Base-by-base conservation (phyloP, 2,113 vertebrate species). In the Butorides virescens region DNA sequence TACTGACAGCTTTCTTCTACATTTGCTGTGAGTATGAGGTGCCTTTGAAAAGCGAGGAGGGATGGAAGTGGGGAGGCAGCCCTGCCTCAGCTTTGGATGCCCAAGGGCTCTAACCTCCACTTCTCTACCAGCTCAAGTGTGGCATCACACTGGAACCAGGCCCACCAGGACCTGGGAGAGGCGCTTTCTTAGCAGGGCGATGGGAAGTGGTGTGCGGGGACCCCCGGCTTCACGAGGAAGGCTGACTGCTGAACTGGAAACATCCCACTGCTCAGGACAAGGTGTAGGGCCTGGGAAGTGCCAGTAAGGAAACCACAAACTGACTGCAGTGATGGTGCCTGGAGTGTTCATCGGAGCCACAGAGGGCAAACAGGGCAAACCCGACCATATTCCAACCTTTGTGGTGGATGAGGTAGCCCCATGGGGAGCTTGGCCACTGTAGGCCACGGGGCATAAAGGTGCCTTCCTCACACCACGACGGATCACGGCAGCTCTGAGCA, bases 391-490 rank as follows among this genome's bases (percentile, higher is more conserved):
- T 32, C 49, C n/a, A 61, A 3, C 2, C 1, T 67, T 73, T n/a
- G n/a, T 39, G 17, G 30, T 59, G 37, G 46, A 55, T 66, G 25
- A 53, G 21, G 34, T 39, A 81, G 61, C n/a, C 22, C 17, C n/a
- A 7, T 1, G 1, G 16, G 53, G 37, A 80, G n/a, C 39, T 49
- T 55, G 78, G 44, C 65, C 0, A 0, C 19, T 25, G 36, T 44
- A 44, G 29, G 36, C 13, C 76, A 50, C 3, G 15, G 36, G 37
- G 34, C 21, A 53, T 52, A 66, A 47, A 59, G 19, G 10, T 74
- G 52, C 7, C 34, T 25, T 46, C 44, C 46, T 67, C 29, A 46
- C 39, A 73, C 37, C 46, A 13, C 0, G 2, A 39, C 7, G 82
- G 74, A 73, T 39, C 53, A 30, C 5, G 39, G 46, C 53, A 79